A percentile compares a stretch with the other conserved stretches of the same genome.
Conservation (phyloP, 2,797 vertebrate genomes). For the Manis crassicaudata region DNA sequence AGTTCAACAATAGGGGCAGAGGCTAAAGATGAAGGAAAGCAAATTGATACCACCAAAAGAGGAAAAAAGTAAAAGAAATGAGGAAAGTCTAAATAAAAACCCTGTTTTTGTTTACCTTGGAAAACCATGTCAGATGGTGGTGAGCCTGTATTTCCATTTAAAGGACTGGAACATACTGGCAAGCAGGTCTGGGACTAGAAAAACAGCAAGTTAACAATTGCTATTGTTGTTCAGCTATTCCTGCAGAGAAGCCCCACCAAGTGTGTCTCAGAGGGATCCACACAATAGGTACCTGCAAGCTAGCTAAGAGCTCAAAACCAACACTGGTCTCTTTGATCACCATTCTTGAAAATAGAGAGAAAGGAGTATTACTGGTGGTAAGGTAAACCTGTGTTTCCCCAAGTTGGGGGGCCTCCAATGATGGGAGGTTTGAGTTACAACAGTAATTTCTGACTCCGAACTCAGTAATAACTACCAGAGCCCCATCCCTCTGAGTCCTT, state of each 20-base stretch:
- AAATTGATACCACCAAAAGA: constrained; percentile 11
- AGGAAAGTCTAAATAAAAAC: constrained; percentile 8
- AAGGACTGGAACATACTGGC: neutral
- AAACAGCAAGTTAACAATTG: neutral
- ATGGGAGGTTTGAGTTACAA: neutral
- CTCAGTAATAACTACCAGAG: neutral
- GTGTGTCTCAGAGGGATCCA: neutral
- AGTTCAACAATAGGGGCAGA: constrained; percentile 3
- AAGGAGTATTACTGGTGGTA: neutral
- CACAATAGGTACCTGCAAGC: neutral
- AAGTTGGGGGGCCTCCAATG: neutral
- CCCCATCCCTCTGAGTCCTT: neutral
- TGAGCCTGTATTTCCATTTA: neutral
- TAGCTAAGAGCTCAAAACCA: neutral
- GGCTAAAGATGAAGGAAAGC: constrained; percentile 40
- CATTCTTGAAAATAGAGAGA: neutral
- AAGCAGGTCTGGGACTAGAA: neutral
- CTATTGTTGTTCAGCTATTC: neutral
- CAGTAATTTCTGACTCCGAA: constrained; percentile 1
- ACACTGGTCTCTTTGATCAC: neutral
- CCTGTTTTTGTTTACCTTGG: constrained; percentile 29
- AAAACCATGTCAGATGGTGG: neutral
- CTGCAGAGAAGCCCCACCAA: neutral
- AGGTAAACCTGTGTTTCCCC: neutral
- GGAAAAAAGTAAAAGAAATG: constrained; percentile 25